Evolutionary conservation across 2,797 vertebrate species (phyloP), one percentile per base, ranked within the genome.

Genomic region (Rhinophrynus dorsalis): DNA sequence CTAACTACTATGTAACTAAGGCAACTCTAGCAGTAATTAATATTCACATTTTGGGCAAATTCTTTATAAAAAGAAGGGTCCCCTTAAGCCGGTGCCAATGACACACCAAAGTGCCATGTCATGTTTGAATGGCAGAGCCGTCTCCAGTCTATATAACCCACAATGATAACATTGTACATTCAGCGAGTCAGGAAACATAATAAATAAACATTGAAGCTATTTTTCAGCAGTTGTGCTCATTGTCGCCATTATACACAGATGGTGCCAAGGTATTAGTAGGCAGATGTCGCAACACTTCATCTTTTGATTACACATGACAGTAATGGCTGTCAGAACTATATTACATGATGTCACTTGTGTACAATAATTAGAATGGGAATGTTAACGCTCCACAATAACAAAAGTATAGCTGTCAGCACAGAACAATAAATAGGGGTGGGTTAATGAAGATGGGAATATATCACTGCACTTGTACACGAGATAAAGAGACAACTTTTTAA

Each of bases 381-480:
- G 54, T 35, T 51, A 58, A 40, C 51, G 50, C 54, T 73, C 45
- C 20, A 59, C 44, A 58, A 73, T 59, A 73, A 73, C 63, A 73
- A 66, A 72, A 66, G 44, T 73, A 66, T 73, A 73, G 45, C 62
- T 73, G 69, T 73, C 69, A 73, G 17, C n/a, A 10, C 12, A 18
- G 24, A 51, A 59, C 62, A 20, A 66, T 66, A 66, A 66, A 66
- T 57, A 59, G 17, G 60, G 38, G 52, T 37, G 4, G 27, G 27
- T 29, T 21, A 17, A 17, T 15, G 44, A 17, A 57, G 48, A 26
- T 30, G 18, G n/a, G 24, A 33, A 51, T 42, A 40, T 20, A 30
- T 59, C 30, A 33, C 40, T 44, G 62, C 15, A 26, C 33, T 44
- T 52, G 24, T 27, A 60, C 7, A 3, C 66, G 30, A 9, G 54